Base-by-base conservation (phyloP, 2,113 vertebrate species). In the Bos taurus region DNA sequence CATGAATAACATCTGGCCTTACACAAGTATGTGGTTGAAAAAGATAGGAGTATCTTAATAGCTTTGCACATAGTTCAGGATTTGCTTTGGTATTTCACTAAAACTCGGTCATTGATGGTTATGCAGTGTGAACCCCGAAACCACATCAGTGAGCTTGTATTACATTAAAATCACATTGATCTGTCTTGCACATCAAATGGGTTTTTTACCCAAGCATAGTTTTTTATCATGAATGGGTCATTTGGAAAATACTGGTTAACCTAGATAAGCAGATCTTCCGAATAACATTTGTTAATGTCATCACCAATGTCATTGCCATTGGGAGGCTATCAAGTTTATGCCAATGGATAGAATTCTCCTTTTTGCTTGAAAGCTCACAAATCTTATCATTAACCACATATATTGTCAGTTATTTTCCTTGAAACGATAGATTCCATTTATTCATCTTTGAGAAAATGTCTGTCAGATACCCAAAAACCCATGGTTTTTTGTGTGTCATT, bases 401-500 rank as follows among this genome's bases (percentile, higher is more conserved):
- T 92, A 52, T 0, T 16, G 6, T 33, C 48, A 54, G n/a, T 83
- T 85, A 77, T 46, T 82, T 82, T 88, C 43, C 43, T 88, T 36
- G 15, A 52, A 74, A 83, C 0, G 15, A 40, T 77, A 88, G 26
- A 8, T 26, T 60, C 33, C 11, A 19, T n/a, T 88, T 92, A 82
- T 88, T 95, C 33, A 56, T 78, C 56, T 95, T 92, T 95, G 50
- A 57, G 40, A 95, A 92, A 92, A 82, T 36, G 17, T 95, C n/a
- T 43, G 14, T 88, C 59, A 71, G 26, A 21, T 82, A n/a, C 6
- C 40, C 26, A 33, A 16, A 62, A 36, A 86, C 26, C 33, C 4
- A 25, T 91, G 33, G 12, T 17, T 78, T 48, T 56, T 87, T 82
- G 28, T 43, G 43, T 92, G 52, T 92, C 16, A 48, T 57, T 89